phyloP scores from a whole-genome alignment of 1,140 invertebrate genomes.

The Brachystomella parvula region DNA sequence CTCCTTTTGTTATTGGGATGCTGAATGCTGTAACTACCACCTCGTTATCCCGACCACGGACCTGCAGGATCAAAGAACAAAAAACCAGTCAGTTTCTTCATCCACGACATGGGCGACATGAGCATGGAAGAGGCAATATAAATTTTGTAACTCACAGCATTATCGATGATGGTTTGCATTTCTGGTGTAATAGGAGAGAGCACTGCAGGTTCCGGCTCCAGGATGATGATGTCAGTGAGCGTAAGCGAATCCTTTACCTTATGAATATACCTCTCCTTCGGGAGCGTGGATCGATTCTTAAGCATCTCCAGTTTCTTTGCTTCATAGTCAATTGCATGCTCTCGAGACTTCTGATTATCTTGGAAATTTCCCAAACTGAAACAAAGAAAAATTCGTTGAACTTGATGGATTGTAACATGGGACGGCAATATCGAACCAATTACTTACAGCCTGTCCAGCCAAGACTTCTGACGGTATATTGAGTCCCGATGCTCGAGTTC shows the following conservation, averaged over 20 bases:
- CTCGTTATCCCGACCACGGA: slow-evolving; percentile 40
- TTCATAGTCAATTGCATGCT: slow-evolving; percentile 17
- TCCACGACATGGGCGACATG: not conserved
- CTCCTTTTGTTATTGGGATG: slow-evolving; percentile 54
- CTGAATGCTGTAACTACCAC: slow-evolving; percentile 52
- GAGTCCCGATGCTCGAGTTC: not conserved
- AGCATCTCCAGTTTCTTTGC: slow-evolving; percentile 19
- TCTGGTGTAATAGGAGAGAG: slow-evolving; percentile 28
- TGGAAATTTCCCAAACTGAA: not conserved
- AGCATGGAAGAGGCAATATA: not conserved
- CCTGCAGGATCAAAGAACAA: slow-evolving; percentile 4
- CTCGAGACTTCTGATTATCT: not conserved
- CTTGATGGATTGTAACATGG: not conserved
- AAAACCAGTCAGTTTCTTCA: not conserved
- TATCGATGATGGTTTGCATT: slow-evolving; percentile 24
- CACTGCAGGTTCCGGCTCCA: slow-evolving; percentile 18
- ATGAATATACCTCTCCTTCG: slow-evolving; percentile 5
- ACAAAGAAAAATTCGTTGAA: not conserved
- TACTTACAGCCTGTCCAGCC: not conserved
- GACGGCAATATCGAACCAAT: not conserved
- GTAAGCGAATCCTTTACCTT: slow-evolving; percentile 26
- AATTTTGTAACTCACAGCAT: slow-evolving; percentile 18
- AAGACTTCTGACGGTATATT: not conserved
- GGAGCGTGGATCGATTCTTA: slow-evolving; percentile 17
- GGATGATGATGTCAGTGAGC: slow-evolving; percentile 31